Evolutionary conservation across 2,113 vertebrate genomes (phyloP).

Genomic region (Megaceryle torquata): DNA sequence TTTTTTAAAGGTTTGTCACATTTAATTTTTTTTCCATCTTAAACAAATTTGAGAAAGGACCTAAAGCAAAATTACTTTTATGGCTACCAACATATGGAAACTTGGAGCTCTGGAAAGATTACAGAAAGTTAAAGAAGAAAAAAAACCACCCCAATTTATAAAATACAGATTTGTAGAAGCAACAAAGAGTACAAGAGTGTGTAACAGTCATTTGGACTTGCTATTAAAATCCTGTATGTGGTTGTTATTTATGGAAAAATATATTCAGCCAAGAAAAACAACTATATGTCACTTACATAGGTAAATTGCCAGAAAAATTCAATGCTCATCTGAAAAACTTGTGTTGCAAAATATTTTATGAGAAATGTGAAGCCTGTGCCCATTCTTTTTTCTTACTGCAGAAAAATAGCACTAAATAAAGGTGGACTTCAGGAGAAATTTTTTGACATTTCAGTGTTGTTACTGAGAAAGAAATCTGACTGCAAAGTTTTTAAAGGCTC

Average conservation of each 20-base stretch:
- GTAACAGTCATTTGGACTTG: not conserved
- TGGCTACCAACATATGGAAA: constrained; percentile 5
- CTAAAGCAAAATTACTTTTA: constrained; percentile 5
- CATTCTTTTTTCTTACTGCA: not conserved
- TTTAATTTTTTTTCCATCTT: not conserved
- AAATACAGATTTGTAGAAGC: not conserved
- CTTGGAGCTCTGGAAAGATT: not conserved
- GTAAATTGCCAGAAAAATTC: constrained; percentile 16
- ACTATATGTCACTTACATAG: not conserved
- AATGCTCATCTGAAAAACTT: not conserved
- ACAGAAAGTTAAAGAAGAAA: not conserved
- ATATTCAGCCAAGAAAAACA: constrained; percentile 5
- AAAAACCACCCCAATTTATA: not conserved
- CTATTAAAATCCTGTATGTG: constrained; percentile 14
- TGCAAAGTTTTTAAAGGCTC: not conserved
- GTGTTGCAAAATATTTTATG: not conserved
- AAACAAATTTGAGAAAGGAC: not conserved
- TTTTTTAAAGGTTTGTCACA: not conserved
- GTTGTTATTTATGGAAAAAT: constrained; percentile 44
- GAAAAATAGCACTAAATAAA: not conserved
- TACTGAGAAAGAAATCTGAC: not conserved
- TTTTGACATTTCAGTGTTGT: not conserved
- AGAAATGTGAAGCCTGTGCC: not conserved
- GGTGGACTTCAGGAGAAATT: not conserved
- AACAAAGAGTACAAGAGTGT: not conserved